Conservation (phyloP, 2,797 vertebrate species). For the Hipposideros larvatus region DNA sequence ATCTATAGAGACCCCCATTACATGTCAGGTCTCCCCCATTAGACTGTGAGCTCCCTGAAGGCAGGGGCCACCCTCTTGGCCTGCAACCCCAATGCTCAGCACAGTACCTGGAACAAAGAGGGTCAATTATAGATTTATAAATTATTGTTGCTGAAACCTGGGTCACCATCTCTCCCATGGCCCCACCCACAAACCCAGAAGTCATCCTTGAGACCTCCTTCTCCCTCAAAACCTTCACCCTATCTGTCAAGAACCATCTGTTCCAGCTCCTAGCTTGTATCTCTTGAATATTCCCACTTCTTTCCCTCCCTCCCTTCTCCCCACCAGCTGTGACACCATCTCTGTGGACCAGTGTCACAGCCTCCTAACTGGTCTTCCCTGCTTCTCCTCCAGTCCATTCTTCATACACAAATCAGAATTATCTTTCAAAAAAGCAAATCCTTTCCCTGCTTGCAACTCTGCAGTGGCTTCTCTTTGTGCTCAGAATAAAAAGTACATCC, state of each 20-base stretch:
- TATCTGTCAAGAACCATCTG: background rate
- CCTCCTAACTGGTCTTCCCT: background rate
- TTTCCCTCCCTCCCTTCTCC: background rate
- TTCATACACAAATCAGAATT: background rate
- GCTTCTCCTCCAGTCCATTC: background rate
- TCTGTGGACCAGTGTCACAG: background rate
- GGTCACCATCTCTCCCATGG: background rate
- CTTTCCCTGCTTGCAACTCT: background rate
- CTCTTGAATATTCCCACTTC: background rate
- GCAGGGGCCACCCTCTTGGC: background rate
- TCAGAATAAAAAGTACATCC: background rate
- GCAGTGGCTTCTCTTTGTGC: background rate
- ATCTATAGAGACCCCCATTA: background rate
- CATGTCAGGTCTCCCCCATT: background rate
- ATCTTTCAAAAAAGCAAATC: background rate
- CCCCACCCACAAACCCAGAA: background rate
- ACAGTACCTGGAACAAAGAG: background rate
- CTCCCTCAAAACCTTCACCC: background rate
- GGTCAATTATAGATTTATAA: background rate
- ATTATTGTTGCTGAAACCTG: background rate
- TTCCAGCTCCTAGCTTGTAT: background rate
- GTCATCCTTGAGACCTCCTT: background rate
- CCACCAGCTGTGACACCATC: background rate
- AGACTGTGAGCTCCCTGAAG: background rate
- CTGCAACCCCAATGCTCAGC: background rate